Conservation (phyloP, 1,140 invertebrate genomes). For the Drosophila bocki region DNA sequence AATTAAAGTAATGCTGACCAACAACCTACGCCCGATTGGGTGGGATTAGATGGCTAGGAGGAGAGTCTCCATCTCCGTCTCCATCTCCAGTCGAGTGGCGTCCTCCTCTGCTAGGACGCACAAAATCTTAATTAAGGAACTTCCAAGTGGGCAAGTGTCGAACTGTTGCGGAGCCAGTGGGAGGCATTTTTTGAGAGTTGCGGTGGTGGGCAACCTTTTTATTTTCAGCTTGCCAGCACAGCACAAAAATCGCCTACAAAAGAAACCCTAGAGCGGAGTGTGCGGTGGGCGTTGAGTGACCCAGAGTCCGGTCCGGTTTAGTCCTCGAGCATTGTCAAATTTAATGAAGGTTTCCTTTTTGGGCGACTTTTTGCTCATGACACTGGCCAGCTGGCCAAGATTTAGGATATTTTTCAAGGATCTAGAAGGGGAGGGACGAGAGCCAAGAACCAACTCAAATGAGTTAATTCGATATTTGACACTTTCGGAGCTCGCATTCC, state of each 20-base stretch:
- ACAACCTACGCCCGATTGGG: slow-evolving; percentile 53
- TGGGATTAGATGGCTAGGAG: slow-evolving; percentile 50
- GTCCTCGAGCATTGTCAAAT: slow-evolving; percentile 72
- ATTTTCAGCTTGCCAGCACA: slow-evolving; percentile 55
- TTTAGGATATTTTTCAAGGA: slow-evolving; percentile 60
- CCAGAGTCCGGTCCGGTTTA: slow-evolving; percentile 34
- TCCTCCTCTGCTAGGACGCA: slow-evolving; percentile 60
- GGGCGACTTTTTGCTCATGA: slow-evolving; percentile 60
- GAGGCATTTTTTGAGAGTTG: slow-evolving; percentile 41
- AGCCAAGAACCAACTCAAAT: slow-evolving; percentile 51
- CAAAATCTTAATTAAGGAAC: slow-evolving; percentile 84
- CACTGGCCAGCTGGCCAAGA: slow-evolving; percentile 74
- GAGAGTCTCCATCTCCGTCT: slow-evolving; percentile 3
- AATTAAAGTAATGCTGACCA: slow-evolving; percentile 84
- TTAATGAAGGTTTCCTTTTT: slow-evolving; percentile 80
- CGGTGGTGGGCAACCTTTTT: slow-evolving; percentile 53
- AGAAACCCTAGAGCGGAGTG: slow-evolving; percentile 26
- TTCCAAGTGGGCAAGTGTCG: slow-evolving; percentile 79
- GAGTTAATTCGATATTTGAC: slow-evolving; percentile 84
- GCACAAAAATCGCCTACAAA: slow-evolving; percentile 75
- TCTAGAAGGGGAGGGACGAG: not conserved
- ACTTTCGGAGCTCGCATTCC: slow-evolving; percentile 74
- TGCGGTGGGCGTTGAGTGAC: slow-evolving; percentile 15
- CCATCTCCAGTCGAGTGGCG: slow-evolving; percentile 24
- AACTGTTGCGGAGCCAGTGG: slow-evolving; percentile 17